Evolutionary conservation across 2,797 vertebrate species (phyloP), one percentile per base, ranked within the genome.

Genomic region (Onychomys arenicola): DNA sequence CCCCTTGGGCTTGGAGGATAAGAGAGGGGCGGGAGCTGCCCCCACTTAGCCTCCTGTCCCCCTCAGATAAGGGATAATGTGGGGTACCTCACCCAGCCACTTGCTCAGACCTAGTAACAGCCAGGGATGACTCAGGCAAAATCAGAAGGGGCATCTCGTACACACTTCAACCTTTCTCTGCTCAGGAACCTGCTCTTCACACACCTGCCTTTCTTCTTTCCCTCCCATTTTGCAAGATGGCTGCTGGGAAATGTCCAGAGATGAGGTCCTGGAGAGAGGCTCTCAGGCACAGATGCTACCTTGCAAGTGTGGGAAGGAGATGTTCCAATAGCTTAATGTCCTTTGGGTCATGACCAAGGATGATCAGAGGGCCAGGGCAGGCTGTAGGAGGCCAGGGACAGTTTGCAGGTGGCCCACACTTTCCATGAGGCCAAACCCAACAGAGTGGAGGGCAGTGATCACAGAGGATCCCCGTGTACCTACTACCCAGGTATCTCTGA

Each of bases 81-180:
- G n/a, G 55, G 76, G 92, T 63, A 40, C 21, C 63, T 19, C 0
- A 82, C 23, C 88, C 49, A 59, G 90, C 32, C 76, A 67, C 57
- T 92, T 90, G 85, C 75, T 92, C 23, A 94, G 91, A 84, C 77
- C 59, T 75, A 80, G 87, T 67, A 93, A 87, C 55, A 80, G 89
- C 37, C 93, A 93, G 89, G 5, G 13, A 78, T 96, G 96, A 97
- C 96, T 96, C 95, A 96, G 95, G 75, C 69, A 77, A 93, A 93
- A 67, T 80, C 23, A 21, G 23, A 40, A 89, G 32, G 40, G 32
- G 49, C 49, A 27, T 78, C 89, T 96, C 86, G 73, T 59, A 59
- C 69, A 94, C 49, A 63, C 73, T 95, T 94, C 63, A 82, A 86
- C 73, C 37, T 12, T 43, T 29, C 86, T 71, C 34, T 69, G 80